These are phyloP conservation scores for Neomorphus geoffroyi DNA, from an alignment of 2,797 vertebrate species.

Conservation along the genomic window DNA sequence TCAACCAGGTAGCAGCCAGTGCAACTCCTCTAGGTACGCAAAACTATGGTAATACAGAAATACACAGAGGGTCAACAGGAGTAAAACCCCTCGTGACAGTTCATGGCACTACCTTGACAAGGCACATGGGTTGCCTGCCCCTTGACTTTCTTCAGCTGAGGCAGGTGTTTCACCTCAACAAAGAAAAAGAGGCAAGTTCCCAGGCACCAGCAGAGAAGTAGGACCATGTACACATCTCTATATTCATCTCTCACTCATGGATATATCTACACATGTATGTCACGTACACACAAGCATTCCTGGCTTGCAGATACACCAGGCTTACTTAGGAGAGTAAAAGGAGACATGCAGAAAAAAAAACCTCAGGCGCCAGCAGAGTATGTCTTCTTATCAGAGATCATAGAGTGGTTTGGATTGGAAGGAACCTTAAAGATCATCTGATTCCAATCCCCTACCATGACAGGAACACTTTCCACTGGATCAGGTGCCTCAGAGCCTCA, in stretches of 20 bases:
- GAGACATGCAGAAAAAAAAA: too few relatives aligned
- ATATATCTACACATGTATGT: rapidly evolving
- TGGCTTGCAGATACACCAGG: neutral
- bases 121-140: neutral
- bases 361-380: neutral
- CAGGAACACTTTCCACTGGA: too few relatives aligned
- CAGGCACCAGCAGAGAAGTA: neutral
- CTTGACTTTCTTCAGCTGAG: neutral
- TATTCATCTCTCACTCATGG: neutral
- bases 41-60: neutral
- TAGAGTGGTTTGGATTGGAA: too few relatives aligned
- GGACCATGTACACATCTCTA: neutral
- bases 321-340: neutral
- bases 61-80: neutral
- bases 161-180: neutral
- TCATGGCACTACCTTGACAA: neutral
- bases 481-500: too few relatives aligned
- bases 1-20: neutral
- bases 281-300: neutral
- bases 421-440: too few relatives aligned
- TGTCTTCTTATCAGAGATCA: too few relatives aligned
- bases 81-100: neutral
- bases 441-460: too few relatives aligned
- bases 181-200: neutral
- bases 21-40: neutral